Base-by-base conservation (phyloP, 2,888 invertebrate species). In the Neoaliturus tenellus region DNA sequence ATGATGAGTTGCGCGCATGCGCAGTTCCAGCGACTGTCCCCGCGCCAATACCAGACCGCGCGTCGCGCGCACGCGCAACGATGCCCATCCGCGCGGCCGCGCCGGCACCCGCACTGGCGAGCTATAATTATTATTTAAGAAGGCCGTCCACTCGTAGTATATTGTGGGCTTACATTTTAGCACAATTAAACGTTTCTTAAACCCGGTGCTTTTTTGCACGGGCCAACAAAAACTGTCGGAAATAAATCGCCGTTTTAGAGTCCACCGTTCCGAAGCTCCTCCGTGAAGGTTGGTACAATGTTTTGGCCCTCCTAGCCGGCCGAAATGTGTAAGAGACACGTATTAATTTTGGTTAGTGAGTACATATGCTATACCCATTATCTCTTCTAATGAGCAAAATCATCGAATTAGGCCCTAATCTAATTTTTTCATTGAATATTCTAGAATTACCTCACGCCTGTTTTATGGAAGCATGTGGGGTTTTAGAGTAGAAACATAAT, bases 51-150 rank as follows among this genome's bases (percentile, higher is more conserved):
- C 31, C 31, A 33, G 71, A 17, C 41, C 39, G 41, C 67, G 35
- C 6, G 31, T 41, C 80, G 55, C 80, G 12, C 80, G 41, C 58
- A 58, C 58, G 28, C 80, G 55, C 80, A 51, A 23, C 39, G n/a
- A 39, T 23, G 23, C 80, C 23, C 35, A 55, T 35, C 14, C 78
- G 48, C 80, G 31, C 80, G 39, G 33, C 12, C 55, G 23, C 58
- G 14, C 33, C 25, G 25, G 39, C 81, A 62, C 33, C 17, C n/a
- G 33, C 28, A 33, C 41, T 14, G 17, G 28, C 67, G 62, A 5
- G 71, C 81, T 69, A 51, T 81, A 81, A 69, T 81, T 81, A 81
- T 81, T 69, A 51, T 71, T 81, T 81, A 48, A 20, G 75, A 75
- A 75, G 75, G 75, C 41, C 33, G 75, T 44, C 39, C 71, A 48